Base-by-base conservation (phyloP, 2,113 vertebrate genomes). In the Turdus rufiventris region DNA sequence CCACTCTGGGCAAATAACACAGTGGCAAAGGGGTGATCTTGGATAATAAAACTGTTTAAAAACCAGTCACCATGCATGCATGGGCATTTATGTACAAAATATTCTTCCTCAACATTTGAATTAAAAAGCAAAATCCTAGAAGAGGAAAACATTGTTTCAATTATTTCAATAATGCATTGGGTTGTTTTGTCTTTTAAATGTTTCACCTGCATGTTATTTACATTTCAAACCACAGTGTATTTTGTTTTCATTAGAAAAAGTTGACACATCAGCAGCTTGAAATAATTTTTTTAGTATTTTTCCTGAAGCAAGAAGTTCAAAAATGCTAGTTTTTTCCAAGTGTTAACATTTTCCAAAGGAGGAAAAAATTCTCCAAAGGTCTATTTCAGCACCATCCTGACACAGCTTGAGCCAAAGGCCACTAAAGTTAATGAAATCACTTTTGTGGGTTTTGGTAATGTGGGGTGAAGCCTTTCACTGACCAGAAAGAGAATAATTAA, bases 161-260 rank as follows among this genome's bases (percentile, higher is more conserved):
- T 43, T 88, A 71, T 72, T 85, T 78, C 14, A 63, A 36, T 24
- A 85, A 17, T 42, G 3, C 8, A 28, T 61, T 34, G 14, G 4
- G 17, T 40, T 88, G 25, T 19, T 79, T 83, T 61, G 28, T 53
- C 72, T 75, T 85, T 68, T 45, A 62, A 84, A 26, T 42, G 25
- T 78, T 84, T 71, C 77, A 74, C 34, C n/a, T 84, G 6, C 9
- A 36, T 51, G 28, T 42, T 73, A 47, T 50, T 93, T 87, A 3
- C 65, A 54, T 91, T 80, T 90, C 70, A 68, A 94, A 91, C 34
- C 17, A 62, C 50, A 74, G 17, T 20, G 20, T 16, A 23, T 89
- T 91, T 93, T 90, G 66, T 68, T 91, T 93, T 85, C 42, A 51
- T 90, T 80, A 91, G 47, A 58, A 90, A 80, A 83, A 38, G 19